Percentiles rank a stretch among this genome's conserved stretches.
These are phyloP conservation scores for Drosophila novamexicana DNA, from an alignment of 1,140 invertebrate species.

Conservation along the genomic window DNA sequence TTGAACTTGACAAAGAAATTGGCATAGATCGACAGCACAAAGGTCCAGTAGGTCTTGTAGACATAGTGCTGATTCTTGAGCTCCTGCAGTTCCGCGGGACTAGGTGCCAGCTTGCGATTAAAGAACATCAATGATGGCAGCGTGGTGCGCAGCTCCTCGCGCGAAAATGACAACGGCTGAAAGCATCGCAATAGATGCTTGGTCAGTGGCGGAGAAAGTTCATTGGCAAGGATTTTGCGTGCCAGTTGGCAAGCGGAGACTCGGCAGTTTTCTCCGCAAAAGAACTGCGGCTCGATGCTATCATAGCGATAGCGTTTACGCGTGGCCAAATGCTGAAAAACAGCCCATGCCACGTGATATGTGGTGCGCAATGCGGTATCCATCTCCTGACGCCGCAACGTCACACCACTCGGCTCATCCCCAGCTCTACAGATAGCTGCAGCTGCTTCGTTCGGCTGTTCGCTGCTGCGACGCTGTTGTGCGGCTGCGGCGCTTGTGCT, in stretches of 20 bases:
- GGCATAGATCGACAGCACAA: conserved; percentile 79
- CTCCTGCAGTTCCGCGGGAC: conserved; percentile 72
- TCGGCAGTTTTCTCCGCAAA: conserved; percentile 75
- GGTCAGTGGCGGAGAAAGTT: conserved; percentile 71
- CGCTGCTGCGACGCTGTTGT: conserved; percentile 50
- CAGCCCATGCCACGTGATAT: conserved; percentile 83
- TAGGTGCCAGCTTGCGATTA: conserved; percentile 77
- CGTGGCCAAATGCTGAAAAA: conserved; percentile 73
- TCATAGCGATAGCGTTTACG: conserved; percentile 75
- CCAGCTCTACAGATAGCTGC: conserved; percentile 21
- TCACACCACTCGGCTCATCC: conserved; percentile 29
- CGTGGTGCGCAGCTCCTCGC: conserved; percentile 74
- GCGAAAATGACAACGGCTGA: conserved; percentile 75
- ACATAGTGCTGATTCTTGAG: conserved; percentile 77
- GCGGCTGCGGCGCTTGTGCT: conserved; percentile 46
- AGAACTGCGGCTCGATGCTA: conserved; percentile 71
- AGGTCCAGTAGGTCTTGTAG: conserved; percentile 84
- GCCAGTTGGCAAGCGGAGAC: conserved; percentile 76
- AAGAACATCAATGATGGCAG: conserved; percentile 81
- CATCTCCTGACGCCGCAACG: conserved; percentile 57
- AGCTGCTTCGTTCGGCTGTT: conserved; percentile 26
- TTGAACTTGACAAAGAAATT: conserved; percentile 81
- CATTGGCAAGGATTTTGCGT: conserved; percentile 76
- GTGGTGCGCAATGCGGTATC: conserved; percentile 61
- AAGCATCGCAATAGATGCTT: conserved; percentile 76